A percentile compares a stretch with the other conserved stretches of the same genome.
phyloP scores from a whole-genome alignment of 2,888 invertebrate genomes.

The Agelastica alni region DNA sequence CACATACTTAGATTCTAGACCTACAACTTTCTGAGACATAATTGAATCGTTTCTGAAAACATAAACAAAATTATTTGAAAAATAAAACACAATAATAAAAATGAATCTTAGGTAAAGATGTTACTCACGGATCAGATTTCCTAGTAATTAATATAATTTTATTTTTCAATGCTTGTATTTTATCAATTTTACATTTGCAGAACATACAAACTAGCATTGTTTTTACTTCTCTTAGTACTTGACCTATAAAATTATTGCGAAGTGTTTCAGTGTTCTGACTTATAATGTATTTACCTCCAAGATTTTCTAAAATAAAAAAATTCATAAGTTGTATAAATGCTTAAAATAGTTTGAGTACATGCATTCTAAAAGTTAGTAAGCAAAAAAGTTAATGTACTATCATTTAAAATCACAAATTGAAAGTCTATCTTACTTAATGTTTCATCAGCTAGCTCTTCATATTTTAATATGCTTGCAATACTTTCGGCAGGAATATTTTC shows the following conservation, averaged over 20 bases:
- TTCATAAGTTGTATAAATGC: too few species aligned
- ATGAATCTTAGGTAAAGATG: not conserved
- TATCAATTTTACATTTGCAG: conserved; percentile 61
- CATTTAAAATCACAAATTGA: too few species aligned
- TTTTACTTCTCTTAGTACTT: conserved; percentile 49
- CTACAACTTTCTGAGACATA: conserved; percentile 26
- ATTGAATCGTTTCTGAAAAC: conserved; percentile 14
- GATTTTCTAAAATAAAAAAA: conserved; percentile 39
- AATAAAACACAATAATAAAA: not conserved
- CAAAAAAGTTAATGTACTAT: too few species aligned
- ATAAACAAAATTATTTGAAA: not conserved
- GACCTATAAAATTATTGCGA: conserved; percentile 43
- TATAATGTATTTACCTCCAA: conserved; percentile 32
- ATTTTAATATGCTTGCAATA: conserved; percentile 44
- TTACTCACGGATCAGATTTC: conserved; percentile 32
- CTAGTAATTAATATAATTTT: conserved; percentile 59
- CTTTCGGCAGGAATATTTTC: conserved; percentile 45
- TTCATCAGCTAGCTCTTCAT: conserved; percentile 38
- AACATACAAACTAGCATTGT: conserved; percentile 60
- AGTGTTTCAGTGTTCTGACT: conserved; percentile 50
- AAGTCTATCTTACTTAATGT: conserved; percentile 35
- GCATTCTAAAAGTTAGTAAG: too few species aligned
- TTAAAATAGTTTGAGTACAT: too few species aligned
- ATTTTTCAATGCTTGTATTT: conserved; percentile 64
- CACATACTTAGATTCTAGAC: conserved; percentile 46